Percentiles rank a stretch among this genome's conserved stretches.
These are phyloP conservation scores for Tetragnatha versicolor DNA, from an alignment of 1,140 invertebrate species.

Conservation along the genomic window DNA sequence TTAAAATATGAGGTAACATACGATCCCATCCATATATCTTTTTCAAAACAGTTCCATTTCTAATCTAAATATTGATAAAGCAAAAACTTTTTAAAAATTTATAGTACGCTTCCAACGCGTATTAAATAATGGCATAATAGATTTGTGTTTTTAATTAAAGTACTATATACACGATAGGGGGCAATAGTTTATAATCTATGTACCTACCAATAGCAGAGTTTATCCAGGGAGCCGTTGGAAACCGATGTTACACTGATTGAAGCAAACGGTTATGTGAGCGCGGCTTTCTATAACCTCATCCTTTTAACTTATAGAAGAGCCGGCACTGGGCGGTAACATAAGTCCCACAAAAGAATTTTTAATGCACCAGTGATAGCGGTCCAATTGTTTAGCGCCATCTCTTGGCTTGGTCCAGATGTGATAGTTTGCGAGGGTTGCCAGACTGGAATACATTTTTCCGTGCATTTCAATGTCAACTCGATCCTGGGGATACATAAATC, in stretches of 20 bases:
- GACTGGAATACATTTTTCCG: no score
- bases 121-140: no score
- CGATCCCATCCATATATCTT: no score
- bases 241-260: constrained; percentile 11
- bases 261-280: constrained; percentile 36
- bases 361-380: constrained; percentile 18
- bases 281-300: constrained; percentile 28
- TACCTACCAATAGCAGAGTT: background rate
- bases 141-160: no score
- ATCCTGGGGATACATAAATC: constrained; percentile 8
- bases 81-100: no score
- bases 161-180: background rate
- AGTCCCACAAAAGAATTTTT: constrained; percentile 37
- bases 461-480: no score
- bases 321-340: constrained; percentile 37
- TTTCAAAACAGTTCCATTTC: no score
- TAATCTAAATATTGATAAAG: no score
- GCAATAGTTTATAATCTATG: background rate
- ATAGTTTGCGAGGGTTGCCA: constrained; percentile 23
- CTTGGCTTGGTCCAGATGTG: background rate
- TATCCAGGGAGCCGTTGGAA: background rate
- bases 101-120: no score
- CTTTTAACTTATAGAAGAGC: constrained; percentile 19
- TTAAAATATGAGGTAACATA: no score
- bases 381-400: constrained; percentile 26